Conservation (phyloP, 2,113 vertebrate genomes). For the Nibea albiflora region DNA sequence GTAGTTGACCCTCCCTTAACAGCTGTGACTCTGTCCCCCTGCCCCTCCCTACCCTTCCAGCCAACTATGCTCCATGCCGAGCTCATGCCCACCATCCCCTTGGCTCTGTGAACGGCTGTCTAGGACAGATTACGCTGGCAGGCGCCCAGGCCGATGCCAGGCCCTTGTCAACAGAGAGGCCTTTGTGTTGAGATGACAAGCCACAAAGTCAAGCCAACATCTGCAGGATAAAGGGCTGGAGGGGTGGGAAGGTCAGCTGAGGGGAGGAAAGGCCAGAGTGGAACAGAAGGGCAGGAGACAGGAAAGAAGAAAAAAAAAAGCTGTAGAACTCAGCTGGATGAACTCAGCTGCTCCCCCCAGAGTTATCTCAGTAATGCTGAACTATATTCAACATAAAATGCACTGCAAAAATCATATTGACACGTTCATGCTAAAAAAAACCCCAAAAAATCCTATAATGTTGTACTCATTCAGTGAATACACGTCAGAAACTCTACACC, state of each 20-base stretch:
- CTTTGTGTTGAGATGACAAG: slow-evolving; percentile 78
- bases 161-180: slow-evolving; percentile 72
- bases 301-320: slow-evolving; percentile 21
- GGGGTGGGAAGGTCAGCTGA: slow-evolving; percentile 33
- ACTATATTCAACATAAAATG: neutral
- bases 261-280: slow-evolving; percentile 38
- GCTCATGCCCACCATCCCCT: slow-evolving; percentile 34
- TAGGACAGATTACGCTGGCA: slow-evolving; percentile 78
- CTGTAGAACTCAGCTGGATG: neutral
- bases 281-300: slow-evolving; percentile 30
- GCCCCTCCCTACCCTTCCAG: neutral
- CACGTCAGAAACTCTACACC: neutral
- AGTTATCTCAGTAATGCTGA: neutral
- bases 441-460: neutral
- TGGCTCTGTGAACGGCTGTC: slow-evolving; percentile 56
- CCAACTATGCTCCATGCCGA: slow-evolving; percentile 11
- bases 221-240: slow-evolving; percentile 60
- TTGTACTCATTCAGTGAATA: neutral
- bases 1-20: slow-evolving; percentile 17
- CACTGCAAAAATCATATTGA: neutral
- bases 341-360: slow-evolving; percentile 13
- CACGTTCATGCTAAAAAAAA: too few relatives aligned
- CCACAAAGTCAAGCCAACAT: slow-evolving; percentile 75
- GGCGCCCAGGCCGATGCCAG: slow-evolving; percentile 73
- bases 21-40: slow-evolving; percentile 40